phyloP scores from a whole-genome alignment of 2,797 vertebrate genomes.

The Perdix hodgsoniae region DNA sequence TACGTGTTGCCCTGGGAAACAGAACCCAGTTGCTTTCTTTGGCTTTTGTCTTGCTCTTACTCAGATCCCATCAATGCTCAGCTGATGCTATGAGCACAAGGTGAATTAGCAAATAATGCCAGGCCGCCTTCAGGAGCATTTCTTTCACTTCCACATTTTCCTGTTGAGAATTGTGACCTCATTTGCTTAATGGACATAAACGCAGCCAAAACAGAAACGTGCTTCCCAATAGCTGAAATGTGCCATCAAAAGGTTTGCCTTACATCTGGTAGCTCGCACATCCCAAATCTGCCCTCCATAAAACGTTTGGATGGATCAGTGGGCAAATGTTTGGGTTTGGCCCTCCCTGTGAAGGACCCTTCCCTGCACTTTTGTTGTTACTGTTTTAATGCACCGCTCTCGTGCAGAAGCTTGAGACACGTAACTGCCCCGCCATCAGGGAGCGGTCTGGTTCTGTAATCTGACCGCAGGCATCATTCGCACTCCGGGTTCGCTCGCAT shows the following conservation, averaged over 20 bases:
- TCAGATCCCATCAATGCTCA: background rate
- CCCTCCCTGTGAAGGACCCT: background rate
- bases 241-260: background rate
- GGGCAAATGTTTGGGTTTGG: background rate
- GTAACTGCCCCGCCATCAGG: background rate
- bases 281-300: background rate
- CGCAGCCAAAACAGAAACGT: background rate
- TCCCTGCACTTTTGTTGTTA: background rate
- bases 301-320: background rate
- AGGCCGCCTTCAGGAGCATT: background rate
- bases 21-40: background rate
- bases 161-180: background rate
- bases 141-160: conserved; percentile 29
- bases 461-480: background rate
- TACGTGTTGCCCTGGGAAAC: background rate
- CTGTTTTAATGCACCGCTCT: background rate
- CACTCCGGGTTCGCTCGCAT: background rate
- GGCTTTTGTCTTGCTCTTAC: conserved; percentile 36
- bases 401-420: background rate
- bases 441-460: background rate
- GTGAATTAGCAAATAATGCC: background rate
- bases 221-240: background rate
- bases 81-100: background rate
- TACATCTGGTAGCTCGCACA: background rate
- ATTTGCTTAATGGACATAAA: background rate